These are phyloP conservation scores for Aphis gossypii DNA, from an alignment of 1,140 invertebrate genomes.

Conservation along the genomic window DNA sequence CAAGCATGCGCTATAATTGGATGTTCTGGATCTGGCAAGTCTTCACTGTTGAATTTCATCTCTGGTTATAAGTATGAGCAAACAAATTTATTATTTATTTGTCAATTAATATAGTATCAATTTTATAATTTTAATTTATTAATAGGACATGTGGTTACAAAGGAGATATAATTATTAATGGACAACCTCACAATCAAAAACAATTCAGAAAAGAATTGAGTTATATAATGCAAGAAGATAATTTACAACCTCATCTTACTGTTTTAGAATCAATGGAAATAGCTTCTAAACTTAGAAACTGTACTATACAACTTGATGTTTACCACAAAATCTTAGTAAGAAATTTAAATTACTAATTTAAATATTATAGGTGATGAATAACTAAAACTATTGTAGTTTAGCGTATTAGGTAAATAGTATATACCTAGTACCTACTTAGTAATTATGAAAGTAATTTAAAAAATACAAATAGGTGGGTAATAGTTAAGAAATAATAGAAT, in stretches of 20 bases:
- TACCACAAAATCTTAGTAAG: constrained; percentile 50
- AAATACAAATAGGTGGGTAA: too few species aligned
- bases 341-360: background rate
- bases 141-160: constrained; percentile 38
- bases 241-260: constrained; percentile 78
- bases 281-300: constrained; percentile 64
- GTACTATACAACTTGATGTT: background rate
- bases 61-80: constrained; percentile 84
- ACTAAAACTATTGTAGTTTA: background rate
- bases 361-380: background rate
- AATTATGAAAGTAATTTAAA: background rate
- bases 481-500: too few species aligned
- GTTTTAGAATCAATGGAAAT: constrained; percentile 84
- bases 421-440: background rate
- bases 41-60: constrained; percentile 88
- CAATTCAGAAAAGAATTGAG: constrained; percentile 76
- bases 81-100: background rate
- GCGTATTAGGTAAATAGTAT: too few species aligned
- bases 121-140: background rate
- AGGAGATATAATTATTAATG: constrained; percentile 55
- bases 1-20: constrained; percentile 65
- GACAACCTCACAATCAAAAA: constrained; percentile 58
- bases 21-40: constrained; percentile 91
- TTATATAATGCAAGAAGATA: constrained; percentile 91
- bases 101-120: background rate